Conservation (phyloP, 2,797 vertebrate species). For the Hemitrygon akajei region DNA sequence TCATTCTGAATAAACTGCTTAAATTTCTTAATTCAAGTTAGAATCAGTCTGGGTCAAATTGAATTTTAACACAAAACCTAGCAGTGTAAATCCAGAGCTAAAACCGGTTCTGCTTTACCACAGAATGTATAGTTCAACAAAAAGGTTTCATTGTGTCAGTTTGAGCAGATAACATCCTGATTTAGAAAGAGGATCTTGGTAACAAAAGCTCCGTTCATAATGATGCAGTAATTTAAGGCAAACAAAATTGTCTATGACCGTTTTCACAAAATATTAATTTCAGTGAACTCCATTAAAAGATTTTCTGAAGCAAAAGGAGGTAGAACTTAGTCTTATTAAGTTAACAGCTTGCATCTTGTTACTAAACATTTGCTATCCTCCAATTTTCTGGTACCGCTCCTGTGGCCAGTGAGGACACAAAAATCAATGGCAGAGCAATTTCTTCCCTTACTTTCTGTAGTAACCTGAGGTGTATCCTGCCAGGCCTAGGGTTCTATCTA, state of each 20-base stretch:
- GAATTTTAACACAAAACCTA: neutral
- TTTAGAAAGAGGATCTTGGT: neutral
- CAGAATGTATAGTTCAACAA: neutral
- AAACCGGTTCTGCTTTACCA: neutral
- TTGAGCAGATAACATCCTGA: neutral
- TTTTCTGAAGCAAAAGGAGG: neutral
- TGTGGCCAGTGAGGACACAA: no score
- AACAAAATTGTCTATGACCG: neutral
- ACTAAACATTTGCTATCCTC: neutral
- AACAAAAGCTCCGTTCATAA: neutral
- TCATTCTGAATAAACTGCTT: slow-evolving; percentile 3
- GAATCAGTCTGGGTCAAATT: neutral
- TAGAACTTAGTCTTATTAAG: neutral
- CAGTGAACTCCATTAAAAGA: neutral
- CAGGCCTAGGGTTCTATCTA: no score
- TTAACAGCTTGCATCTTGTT: neutral
- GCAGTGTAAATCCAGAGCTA: neutral
- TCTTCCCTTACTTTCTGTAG: no score
- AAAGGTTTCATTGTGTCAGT: neutral
- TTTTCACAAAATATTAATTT: neutral
- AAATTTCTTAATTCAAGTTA: neutral
- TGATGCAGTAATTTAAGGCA: neutral
- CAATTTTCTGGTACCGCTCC: no score
- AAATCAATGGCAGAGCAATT: no score
- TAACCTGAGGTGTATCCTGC: no score